Conservation (phyloP, 2,113 vertebrate genomes). For the Rhynchopsitta pachyrhyncha region DNA sequence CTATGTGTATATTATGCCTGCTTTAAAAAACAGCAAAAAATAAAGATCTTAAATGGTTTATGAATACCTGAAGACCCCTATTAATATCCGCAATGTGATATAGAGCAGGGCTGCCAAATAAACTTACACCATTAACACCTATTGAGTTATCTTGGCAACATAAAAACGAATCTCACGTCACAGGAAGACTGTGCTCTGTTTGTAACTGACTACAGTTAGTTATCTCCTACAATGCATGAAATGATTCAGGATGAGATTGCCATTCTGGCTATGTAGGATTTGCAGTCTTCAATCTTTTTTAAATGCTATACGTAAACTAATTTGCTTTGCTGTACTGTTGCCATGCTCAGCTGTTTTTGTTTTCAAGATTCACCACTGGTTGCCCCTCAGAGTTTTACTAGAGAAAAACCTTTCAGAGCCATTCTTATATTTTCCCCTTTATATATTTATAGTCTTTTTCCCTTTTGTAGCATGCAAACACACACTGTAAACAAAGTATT, state of each 20-base stretch:
- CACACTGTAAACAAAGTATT: neutral
- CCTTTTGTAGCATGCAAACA: neutral
- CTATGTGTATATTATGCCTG: neutral
- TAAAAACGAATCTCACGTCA: neutral
- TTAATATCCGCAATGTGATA: neutral
- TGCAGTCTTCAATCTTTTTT: neutral
- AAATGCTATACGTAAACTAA: neutral
- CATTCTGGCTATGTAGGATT: neutral
- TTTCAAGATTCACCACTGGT: neutral
- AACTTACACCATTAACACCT: constrained; percentile 6
- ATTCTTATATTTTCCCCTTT: neutral
- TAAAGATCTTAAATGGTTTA: constrained; percentile 31
- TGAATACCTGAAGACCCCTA: constrained; percentile 15
- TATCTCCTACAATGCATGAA: neutral
- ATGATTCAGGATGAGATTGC: neutral
- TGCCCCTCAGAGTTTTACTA: neutral
- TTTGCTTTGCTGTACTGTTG: neutral
- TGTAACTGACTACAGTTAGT: neutral
- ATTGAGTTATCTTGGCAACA: constrained; percentile 59
- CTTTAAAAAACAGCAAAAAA: constrained; percentile 39
- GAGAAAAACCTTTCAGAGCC: neutral
- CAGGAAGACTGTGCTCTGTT: neutral
- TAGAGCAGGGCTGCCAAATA: constrained; percentile 22
- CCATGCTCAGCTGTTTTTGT: neutral
- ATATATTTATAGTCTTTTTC: neutral